phyloP scores from a whole-genome alignment of 2,888 invertebrate species.

The Pycnomerus fuliginosus region DNA sequence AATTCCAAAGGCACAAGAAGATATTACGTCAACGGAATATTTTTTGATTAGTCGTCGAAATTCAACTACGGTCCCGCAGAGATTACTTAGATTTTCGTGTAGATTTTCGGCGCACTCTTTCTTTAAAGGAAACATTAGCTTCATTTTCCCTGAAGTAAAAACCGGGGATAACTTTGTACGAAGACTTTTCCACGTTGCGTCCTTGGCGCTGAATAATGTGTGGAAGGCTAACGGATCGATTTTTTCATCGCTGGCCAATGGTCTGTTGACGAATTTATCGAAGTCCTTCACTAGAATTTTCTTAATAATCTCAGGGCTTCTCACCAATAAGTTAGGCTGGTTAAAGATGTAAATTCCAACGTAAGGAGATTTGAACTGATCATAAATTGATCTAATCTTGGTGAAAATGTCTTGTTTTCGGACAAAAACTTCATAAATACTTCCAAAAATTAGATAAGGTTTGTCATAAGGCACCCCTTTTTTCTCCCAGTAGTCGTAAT shows the following conservation, averaged over 20 bases:
- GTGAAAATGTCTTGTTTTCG: conserved; percentile 42
- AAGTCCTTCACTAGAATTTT: conserved; percentile 53
- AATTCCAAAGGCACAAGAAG: conserved; percentile 49
- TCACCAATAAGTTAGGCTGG: conserved; percentile 51
- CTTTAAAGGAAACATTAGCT: conserved; percentile 54
- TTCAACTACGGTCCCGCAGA: conserved; percentile 8
- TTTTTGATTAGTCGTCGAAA: conserved; percentile 9
- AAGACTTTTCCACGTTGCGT: conserved; percentile 55
- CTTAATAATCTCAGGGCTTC: conserved; percentile 53
- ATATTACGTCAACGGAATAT: conserved; percentile 43
- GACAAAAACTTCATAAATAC: conserved; percentile 31
- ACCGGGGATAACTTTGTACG: conserved; percentile 56
- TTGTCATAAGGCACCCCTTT: conserved; percentile 52
- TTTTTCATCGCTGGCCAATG: conserved; percentile 48
- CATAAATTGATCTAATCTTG: conserved; percentile 20
- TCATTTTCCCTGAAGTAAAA: conserved; percentile 57
- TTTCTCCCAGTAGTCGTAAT: conserved; percentile 22
- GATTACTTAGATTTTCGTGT: conserved; percentile 26
- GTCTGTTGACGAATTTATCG: conserved; percentile 52
- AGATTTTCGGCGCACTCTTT: conserved; percentile 45
- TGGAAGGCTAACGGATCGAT: conserved; percentile 50
- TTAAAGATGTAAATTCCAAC: conserved; percentile 53
- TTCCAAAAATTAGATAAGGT: conserved; percentile 49
- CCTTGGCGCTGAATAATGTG: conserved; percentile 50
- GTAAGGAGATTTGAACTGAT: conserved; percentile 35